These are phyloP conservation scores for Hippoglossus hippoglossus DNA, from an alignment of 2,797 vertebrate species.

Conservation along the genomic window DNA sequence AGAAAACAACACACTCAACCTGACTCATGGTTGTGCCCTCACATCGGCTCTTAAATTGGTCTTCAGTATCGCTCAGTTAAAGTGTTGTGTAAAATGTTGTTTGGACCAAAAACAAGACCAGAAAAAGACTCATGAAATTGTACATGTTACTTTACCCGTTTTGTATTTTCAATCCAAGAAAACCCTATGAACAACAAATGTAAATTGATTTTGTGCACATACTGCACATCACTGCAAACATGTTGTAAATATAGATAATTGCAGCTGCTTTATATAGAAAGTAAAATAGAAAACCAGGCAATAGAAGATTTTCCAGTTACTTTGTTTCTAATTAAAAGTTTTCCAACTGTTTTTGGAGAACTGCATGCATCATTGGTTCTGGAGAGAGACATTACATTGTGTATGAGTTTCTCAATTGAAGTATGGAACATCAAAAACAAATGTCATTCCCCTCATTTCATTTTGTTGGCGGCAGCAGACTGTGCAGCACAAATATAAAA, in stretches of 20 bases:
- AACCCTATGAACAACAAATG: too few relatives aligned
- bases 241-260: not conserved
- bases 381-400: constrained; percentile 3
- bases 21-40: not conserved
- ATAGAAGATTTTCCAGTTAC: not conserved
- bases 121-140: not conserved
- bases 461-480: constrained; percentile 7
- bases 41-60: not conserved
- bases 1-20: constrained; percentile 9
- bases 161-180: not conserved
- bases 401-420: constrained; percentile 5
- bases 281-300: not conserved
- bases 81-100: not conserved
- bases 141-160: not conserved
- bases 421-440: constrained; percentile 32
- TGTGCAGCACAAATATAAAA: constrained; percentile 21
- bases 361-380: not conserved
- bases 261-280: not conserved
- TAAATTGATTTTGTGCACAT: not conserved
- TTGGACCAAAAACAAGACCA: not conserved
- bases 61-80: not conserved
- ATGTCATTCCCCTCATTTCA: not conserved
- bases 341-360: not conserved
- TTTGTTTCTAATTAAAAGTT: constrained; percentile 10
- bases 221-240: not conserved